These are phyloP conservation scores for Gallirallus australis DNA, from an alignment of 2,797 vertebrate species.

Conservation along the genomic window DNA sequence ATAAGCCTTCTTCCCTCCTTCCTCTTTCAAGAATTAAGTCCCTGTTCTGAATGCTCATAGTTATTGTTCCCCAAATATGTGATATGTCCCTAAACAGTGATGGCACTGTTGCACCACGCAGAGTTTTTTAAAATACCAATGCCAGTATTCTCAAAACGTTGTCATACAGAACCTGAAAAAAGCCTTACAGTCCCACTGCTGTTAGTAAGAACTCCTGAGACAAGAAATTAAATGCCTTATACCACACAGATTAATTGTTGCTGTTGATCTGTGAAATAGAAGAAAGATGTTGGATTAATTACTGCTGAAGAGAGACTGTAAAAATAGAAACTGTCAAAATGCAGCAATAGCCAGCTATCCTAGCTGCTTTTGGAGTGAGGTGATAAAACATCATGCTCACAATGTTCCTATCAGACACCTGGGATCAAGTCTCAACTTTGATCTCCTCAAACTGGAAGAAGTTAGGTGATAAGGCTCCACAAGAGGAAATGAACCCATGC, in stretches of 20 bases:
- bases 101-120: neutral
- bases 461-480: neutral
- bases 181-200: neutral
- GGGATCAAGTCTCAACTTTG: neutral
- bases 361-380: neutral
- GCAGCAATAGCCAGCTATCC: neutral
- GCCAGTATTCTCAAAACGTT: neutral
- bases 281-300: neutral
- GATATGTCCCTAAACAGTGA: neutral
- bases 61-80: neutral
- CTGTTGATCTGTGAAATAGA: neutral
- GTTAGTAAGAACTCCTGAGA: neutral
- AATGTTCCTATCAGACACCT: neutral
- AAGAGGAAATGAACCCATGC: neutral
- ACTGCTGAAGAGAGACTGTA: neutral
- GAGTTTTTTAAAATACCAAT: neutral
- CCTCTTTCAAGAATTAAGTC: neutral
- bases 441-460: neutral
- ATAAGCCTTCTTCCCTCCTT: neutral
- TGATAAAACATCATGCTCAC: neutral
- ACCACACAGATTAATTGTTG: neutral
- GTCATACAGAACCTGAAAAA: neutral
- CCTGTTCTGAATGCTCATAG: neutral
- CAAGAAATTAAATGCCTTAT: neutral
- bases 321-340: neutral